Evolutionary conservation across 2,888 invertebrate species (phyloP).

Genomic region (Brachyptera putata): DNA sequence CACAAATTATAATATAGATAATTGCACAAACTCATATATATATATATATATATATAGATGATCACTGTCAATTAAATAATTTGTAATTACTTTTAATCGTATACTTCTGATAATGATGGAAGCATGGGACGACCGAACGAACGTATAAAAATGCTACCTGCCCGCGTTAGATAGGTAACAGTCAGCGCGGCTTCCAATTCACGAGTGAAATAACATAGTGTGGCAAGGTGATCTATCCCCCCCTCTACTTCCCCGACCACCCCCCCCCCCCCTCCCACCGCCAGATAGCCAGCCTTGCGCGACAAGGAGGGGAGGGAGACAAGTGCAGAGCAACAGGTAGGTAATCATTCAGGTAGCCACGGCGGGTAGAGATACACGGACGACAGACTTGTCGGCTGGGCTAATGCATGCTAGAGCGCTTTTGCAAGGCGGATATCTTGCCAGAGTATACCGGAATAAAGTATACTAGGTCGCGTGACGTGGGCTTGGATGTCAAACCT

Average conservation of each 20-base stretch:
- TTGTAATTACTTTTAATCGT: not conserved
- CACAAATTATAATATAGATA: no score
- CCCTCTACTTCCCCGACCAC: not conserved
- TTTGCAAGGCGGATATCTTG: no score
- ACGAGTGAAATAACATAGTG: not conserved
- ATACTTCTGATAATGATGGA: not conserved
- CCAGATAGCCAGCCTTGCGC: not conserved
- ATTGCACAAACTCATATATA: no score
- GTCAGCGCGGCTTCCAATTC: no score
- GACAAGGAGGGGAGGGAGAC: conserved; percentile 19
- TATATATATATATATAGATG: no score
- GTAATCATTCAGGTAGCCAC: not conserved
- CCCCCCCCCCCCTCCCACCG: not conserved
- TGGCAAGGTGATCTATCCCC: not conserved
- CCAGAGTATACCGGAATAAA: no score
- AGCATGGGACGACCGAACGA: not conserved
- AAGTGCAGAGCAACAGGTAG: conserved; percentile 26
- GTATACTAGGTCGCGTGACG: no score
- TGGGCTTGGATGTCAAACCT: no score
- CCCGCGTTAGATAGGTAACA: no score
- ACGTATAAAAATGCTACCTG: no score
- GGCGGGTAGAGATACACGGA: not conserved
- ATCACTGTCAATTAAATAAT: no score
- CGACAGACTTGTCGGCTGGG: not conserved
- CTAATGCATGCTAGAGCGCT: not conserved